Percentiles rank a stretch among this genome's conserved stretches.
These are phyloP conservation scores for Bufotes viridis DNA, from an alignment of 2,797 vertebrate genomes.

Conservation along the genomic window DNA sequence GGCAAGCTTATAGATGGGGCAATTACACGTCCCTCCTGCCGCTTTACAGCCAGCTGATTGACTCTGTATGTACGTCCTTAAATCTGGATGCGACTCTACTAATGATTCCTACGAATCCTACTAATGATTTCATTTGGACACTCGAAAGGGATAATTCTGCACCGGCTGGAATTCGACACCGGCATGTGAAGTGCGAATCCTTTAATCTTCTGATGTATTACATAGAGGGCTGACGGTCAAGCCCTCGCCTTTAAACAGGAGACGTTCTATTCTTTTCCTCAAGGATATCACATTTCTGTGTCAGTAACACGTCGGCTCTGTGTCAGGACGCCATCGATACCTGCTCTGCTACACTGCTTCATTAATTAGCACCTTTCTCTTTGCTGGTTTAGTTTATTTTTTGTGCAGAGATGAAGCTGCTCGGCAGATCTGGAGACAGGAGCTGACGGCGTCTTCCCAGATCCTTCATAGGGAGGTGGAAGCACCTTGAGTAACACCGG, in stretches of 20 bases:
- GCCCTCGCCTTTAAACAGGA: conserved; percentile 33
- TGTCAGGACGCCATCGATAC: not conserved
- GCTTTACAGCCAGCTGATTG: not conserved
- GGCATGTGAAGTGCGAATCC: not conserved
- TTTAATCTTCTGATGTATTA: conserved; percentile 51
- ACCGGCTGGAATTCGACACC: not conserved
- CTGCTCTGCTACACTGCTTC: not conserved
- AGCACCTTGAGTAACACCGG: conserved; percentile 12
- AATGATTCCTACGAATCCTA: not conserved
- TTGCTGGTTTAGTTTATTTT: not conserved
- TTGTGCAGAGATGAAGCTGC: not conserved
- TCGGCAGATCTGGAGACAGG: not conserved
- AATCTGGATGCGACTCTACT: not conserved
- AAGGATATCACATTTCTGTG: conserved; percentile 53
- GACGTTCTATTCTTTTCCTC: conserved; percentile 30
- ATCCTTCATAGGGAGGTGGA: not conserved
- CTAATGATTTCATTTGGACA: not conserved
- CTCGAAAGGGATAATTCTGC: not conserved
- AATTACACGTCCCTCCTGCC: not conserved
- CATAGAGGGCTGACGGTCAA: not conserved
- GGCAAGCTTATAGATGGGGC: no score
- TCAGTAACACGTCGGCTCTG: conserved; percentile 32
- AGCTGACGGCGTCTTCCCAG: not conserved
- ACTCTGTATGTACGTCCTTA: not conserved
- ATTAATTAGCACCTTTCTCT: conserved; percentile 45